Evolutionary conservation across 2,888 invertebrate genomes (phyloP).

Genomic region (Agrotis ipsilon): DNA sequence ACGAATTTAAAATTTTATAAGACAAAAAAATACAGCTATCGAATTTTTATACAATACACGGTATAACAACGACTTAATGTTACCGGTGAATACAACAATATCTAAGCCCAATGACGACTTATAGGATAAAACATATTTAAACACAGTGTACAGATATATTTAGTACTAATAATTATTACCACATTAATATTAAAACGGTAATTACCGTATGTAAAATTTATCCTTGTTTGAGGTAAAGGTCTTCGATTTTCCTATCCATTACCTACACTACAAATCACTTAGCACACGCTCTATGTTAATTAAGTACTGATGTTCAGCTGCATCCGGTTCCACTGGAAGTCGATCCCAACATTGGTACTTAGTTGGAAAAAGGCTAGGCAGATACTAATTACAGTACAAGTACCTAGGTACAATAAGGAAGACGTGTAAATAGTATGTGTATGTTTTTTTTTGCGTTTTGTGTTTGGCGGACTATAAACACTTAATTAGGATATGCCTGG

Average conservation of each 20-base stretch:
- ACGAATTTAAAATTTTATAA: not conserved
- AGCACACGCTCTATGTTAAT: too few relatives aligned
- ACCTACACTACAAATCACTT: not conserved
- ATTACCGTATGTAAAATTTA: not conserved
- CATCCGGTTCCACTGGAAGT: too few relatives aligned
- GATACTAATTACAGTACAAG: too few relatives aligned
- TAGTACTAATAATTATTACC: not conserved
- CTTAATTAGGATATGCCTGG: too few relatives aligned
- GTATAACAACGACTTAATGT: too few relatives aligned
- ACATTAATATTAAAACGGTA: too few relatives aligned
- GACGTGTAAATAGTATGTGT: not conserved
- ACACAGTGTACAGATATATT: not conserved
- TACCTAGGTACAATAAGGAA: not conserved
- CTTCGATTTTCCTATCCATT: not conserved
- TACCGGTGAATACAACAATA: not conserved
- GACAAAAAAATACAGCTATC: not conserved
- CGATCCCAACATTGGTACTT: too few relatives aligned
- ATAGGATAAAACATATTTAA: not conserved
- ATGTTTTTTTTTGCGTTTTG: not conserved
- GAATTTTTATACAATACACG: not conserved
- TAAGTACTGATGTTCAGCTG: too few relatives aligned
- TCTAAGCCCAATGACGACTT: not conserved
- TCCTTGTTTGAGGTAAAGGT: not conserved
- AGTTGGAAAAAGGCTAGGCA: not conserved
- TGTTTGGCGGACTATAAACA: too few relatives aligned